Conservation (phyloP, 2,888 invertebrate species). For the Villa cingulata region DNA sequence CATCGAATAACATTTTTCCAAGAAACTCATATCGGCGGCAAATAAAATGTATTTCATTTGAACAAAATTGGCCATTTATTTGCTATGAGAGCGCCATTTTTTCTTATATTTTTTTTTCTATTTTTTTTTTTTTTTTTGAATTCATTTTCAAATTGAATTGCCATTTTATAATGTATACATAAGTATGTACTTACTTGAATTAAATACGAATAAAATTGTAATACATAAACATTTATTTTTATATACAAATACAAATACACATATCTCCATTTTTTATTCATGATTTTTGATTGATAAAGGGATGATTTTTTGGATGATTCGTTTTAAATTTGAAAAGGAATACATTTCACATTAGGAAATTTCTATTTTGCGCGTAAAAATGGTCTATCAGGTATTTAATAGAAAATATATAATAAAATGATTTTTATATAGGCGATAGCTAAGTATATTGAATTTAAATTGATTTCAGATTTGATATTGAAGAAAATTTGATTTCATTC, state of each 20-base stretch:
- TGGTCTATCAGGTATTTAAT: constrained; percentile 3
- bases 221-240: no score
- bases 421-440: no score
- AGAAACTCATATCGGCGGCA: constrained; percentile 14
- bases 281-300: background rate
- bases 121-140: no score
- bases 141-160: no score
- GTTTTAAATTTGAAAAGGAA: constrained; percentile 7
- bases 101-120: background rate
- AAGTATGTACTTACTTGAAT: no score
- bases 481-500: constrained; percentile 7
- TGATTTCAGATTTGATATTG: constrained; percentile 9
- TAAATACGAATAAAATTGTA: no score
- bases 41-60: constrained; percentile 15
- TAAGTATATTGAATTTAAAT: constrained; percentile 15
- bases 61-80: constrained; percentile 14
- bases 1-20: constrained; percentile 7
- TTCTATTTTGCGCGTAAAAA: constrained; percentile 3
- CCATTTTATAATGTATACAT: no score
- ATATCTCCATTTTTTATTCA: no score
- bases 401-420: background rate
- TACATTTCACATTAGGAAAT: background rate
- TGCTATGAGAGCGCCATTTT: constrained; percentile 12
- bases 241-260: no score
- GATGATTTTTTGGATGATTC: constrained; percentile 3